Percentiles rank a stretch among this genome's conserved stretches.
Evolutionary conservation across 2,797 vertebrate species (phyloP).

Genomic region (Intellagama lesueurii): DNA sequence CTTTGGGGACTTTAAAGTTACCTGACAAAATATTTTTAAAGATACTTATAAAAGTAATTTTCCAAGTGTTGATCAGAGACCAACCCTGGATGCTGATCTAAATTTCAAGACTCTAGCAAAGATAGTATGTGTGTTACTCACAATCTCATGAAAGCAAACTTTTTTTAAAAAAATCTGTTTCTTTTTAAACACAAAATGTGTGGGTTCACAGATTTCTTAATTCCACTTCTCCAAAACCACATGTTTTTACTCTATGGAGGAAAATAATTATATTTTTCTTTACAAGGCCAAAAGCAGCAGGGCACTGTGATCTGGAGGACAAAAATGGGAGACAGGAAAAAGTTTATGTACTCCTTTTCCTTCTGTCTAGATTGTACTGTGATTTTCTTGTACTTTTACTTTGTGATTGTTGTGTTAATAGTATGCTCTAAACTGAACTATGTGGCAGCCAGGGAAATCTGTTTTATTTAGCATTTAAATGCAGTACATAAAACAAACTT

Average conservation of each 20-base stretch:
- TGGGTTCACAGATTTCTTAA: background rate
- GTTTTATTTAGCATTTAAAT: background rate
- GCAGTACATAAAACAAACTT: background rate
- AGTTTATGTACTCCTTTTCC: background rate
- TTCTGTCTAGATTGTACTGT: background rate
- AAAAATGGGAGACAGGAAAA: background rate
- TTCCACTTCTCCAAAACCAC: background rate
- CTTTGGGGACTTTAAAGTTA: background rate
- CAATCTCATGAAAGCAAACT: background rate
- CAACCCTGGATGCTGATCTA: background rate
- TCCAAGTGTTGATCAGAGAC: background rate
- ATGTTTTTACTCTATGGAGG: background rate
- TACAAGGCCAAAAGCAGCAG: background rate
- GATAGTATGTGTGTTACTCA: background rate
- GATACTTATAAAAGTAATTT: too few species aligned
- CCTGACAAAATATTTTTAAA: background rate
- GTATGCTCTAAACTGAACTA: background rate
- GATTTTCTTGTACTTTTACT: background rate
- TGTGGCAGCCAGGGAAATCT: background rate
- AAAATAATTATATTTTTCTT: background rate
- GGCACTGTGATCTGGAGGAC: too few species aligned
- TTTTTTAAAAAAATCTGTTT: background rate
- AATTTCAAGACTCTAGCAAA: background rate
- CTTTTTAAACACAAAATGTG: background rate
- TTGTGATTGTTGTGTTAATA: background rate